These are phyloP conservation scores for Sialis fuliginosa DNA, from an alignment of 2,888 invertebrate species.

Conservation along the genomic window DNA sequence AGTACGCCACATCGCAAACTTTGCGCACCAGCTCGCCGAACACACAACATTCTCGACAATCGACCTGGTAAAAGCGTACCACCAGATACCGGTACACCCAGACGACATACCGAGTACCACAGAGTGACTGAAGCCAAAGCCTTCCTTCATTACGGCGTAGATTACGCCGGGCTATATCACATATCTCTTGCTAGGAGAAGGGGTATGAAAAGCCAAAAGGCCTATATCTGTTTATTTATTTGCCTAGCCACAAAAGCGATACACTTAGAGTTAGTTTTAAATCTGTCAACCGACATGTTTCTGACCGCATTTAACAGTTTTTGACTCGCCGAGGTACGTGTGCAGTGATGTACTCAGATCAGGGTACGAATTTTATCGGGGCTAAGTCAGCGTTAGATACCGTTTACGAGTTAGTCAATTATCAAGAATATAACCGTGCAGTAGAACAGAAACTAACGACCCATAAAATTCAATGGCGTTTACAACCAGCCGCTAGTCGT, in stretches of 20 bases:
- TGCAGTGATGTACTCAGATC: no score
- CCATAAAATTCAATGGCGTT: neutral
- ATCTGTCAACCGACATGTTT: no score
- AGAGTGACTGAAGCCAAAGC: no score
- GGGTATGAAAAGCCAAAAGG: no score
- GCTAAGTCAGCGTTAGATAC: neutral
- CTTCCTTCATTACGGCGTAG: no score
- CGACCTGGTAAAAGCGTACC: conserved; percentile 19
- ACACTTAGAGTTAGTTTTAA: no score
- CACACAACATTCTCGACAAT: conserved; percentile 15
- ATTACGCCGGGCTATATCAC: no score
- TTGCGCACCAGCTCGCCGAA: conserved; percentile 13
- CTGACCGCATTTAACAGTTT: no score
- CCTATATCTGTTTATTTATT: no score
- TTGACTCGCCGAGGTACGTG: no score
- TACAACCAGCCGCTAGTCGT: neutral
- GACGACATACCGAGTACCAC: conserved; percentile 20
- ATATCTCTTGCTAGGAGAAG: no score
- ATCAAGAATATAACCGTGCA: neutral
- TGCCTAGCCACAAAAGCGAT: no score
- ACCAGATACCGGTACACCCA: conserved; percentile 18
- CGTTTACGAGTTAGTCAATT: neutral
- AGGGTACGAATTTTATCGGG: neutral
- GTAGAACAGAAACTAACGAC: neutral
- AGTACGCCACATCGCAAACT: conserved; percentile 18